These are phyloP conservation scores for Odontamblyopus rebecca DNA, from an alignment of 2,797 vertebrate species.

Conservation along the genomic window DNA sequence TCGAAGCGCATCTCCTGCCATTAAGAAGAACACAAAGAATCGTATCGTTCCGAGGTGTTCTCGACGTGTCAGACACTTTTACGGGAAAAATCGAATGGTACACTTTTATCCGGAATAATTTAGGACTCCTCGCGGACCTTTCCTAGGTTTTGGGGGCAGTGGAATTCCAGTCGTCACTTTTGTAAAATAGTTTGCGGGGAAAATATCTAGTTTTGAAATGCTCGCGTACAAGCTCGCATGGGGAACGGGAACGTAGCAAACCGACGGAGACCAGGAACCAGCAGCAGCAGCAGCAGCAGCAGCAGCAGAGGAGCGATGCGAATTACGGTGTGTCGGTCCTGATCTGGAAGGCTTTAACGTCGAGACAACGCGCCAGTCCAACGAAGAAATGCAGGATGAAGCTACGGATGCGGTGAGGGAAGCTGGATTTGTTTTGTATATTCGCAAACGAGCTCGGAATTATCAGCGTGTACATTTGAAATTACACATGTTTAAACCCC, in stretches of 20 bases:
- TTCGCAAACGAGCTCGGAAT: neutral
- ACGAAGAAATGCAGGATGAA: neutral
- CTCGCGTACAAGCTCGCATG: neutral
- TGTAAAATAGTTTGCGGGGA: constrained; percentile 1
- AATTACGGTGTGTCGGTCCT: neutral
- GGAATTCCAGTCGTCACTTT: neutral
- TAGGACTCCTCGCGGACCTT: neutral
- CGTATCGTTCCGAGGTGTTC: neutral
- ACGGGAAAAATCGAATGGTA: neutral
- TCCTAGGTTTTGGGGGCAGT: neutral
- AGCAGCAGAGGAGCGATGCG: neutral
- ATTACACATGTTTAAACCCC: neutral
- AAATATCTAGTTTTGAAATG: constrained; percentile 4
- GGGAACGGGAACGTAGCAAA: neutral
- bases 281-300: neutral
- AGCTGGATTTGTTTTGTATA: neutral
- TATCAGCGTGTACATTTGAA: neutral
- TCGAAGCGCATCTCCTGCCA: neutral
- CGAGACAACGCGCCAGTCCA: neutral
- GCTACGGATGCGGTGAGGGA: neutral
- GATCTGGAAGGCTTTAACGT: neutral
- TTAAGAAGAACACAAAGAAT: neutral
- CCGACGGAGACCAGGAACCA: neutral
- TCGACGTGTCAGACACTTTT: neutral
- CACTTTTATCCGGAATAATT: neutral